Evolutionary conservation across 2,113 vertebrate species (phyloP).

Genomic region (Osmerus mordax): DNA sequence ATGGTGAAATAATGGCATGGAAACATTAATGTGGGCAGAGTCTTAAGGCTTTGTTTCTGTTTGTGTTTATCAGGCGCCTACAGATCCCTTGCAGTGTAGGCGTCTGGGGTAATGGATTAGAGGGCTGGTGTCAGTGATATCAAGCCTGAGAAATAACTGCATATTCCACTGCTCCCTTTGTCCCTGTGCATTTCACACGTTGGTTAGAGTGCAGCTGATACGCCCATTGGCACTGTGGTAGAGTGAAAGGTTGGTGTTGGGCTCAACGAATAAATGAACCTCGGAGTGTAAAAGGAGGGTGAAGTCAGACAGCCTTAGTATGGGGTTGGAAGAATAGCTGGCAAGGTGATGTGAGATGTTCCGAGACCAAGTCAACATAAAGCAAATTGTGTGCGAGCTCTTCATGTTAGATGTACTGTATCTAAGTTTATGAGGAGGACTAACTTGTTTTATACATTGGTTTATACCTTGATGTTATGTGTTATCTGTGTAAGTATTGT

Average conservation of each 20-base stretch:
- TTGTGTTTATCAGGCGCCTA: constrained; percentile 67
- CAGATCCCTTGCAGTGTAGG: constrained; percentile 68
- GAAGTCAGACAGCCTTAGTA: constrained; percentile 12
- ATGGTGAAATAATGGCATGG: constrained; percentile 38
- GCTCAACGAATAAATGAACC: not conserved
- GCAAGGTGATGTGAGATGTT: not conserved
- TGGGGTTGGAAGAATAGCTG: constrained; percentile 26
- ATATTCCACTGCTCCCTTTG: constrained; percentile 57
- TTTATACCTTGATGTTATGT: no score
- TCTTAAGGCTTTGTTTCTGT: constrained; percentile 62
- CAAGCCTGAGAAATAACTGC: constrained; percentile 56
- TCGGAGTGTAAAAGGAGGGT: constrained; percentile 24
- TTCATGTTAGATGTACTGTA: no score
- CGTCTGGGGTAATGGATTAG: constrained; percentile 71
- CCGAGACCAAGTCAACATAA: not conserved
- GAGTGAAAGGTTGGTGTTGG: constrained; percentile 48
- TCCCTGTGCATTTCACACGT: constrained; percentile 50
- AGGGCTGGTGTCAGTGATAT: constrained; percentile 59
- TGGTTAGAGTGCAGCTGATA: constrained; percentile 47
- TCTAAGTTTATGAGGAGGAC: no score
- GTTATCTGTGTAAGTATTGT: not conserved
- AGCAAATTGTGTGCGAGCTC: no score
- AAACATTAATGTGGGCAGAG: constrained; percentile 65
- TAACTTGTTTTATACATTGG: no score
- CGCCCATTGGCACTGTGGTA: constrained; percentile 49